Evolutionary conservation across 2,797 vertebrate genomes (phyloP), one percentile per base, ranked within the genome.

Genomic region (Coendou prehensilis): DNA sequence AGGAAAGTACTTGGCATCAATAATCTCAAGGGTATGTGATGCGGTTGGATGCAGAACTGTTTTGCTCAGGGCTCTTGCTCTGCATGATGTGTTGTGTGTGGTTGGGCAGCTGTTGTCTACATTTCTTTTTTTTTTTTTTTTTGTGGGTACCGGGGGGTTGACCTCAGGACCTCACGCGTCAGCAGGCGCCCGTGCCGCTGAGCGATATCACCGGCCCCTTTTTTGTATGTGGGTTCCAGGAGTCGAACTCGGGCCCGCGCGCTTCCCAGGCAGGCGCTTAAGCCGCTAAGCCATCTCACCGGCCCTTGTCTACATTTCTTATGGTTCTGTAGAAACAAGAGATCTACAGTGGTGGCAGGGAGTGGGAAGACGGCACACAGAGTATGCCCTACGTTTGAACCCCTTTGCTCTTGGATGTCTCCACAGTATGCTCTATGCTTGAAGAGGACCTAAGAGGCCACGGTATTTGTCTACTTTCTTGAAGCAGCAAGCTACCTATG

Each of bases 1-100:
- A 97, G 95, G 91, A 69, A 95, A 91, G 84, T 75, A 69, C 83
- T 93, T 96, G 96, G 96, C 95, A 84, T 95, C 87, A 67, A 23
- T 92, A 96, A 90, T 88, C 79, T 96, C 81, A 78, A 96, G 95
- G 89, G 84, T 79, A 59, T 47, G 61, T 45, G 76, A 41, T 54
- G 1, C 0, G 0, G 79, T 71, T 87, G 84, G 61, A 73, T 63
- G n/a, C 82, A 47, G 80, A 90, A 56, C 76, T 78, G 87, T 56
- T 93, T 91, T 64, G 89, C 93, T 94, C 67, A 15, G 82, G 89
- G 93, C 57, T 95, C 84, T 85, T 67, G 67, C 82, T 87, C 84
- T 8, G 33, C 7, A 0, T n/a, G 63, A 71, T 4, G 14, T 33
- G 71, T 37, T 86, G 23, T 67, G 5, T 9, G n/a, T 0, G 76